Conservation (phyloP, 2,888 invertebrate species). For the Arrhopalites spinosus region DNA sequence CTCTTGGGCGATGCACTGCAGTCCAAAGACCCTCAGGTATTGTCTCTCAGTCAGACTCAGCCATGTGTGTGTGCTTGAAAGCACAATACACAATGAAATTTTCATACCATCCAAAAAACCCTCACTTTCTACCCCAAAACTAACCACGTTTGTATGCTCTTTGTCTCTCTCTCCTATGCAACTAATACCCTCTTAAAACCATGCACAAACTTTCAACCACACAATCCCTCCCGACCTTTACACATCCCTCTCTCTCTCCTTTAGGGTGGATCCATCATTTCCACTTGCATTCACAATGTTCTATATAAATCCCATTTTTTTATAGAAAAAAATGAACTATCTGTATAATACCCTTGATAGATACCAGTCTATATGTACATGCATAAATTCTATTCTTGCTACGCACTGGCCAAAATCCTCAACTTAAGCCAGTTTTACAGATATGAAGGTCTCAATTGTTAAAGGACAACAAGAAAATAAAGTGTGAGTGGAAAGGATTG, state of each 20-base stretch:
- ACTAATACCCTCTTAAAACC: background rate
- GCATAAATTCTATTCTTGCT: no score
- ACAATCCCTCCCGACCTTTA: background rate
- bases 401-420: no score
- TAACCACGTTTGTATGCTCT: background rate
- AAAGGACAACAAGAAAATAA: no score
- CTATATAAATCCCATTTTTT: no score
- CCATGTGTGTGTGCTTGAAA: conserved; percentile 34
- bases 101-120: conserved; percentile 28
- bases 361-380: no score
- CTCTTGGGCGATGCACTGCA: background rate
- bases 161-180: background rate
- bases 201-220: background rate
- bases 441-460: no score
- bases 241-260: background rate
- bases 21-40: conserved; percentile 40
- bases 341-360: no score
- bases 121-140: background rate
- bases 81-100: conserved; percentile 35
- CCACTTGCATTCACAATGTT: background rate
- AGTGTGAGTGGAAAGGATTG: no score
- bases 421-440: no score
- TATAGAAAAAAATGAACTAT: no score
- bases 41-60: conserved; percentile 36
- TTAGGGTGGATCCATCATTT: background rate